phyloP scores from a whole-genome alignment of 2,797 vertebrate genomes.

The Macroramphosus scolopax region DNA sequence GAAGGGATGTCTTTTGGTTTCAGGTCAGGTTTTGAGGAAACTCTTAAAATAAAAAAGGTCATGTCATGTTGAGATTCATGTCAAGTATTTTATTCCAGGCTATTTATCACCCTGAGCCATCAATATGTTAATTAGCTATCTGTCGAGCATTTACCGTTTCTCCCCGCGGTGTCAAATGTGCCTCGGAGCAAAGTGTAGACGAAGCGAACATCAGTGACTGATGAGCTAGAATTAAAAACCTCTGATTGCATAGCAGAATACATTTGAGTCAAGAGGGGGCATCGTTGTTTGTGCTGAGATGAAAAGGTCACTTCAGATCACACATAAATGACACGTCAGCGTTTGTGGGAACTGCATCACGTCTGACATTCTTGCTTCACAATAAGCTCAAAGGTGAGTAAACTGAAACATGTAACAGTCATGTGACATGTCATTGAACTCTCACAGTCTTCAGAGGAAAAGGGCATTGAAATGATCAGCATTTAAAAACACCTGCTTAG shows the following conservation, averaged over 20 bases:
- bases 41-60: too few relatives aligned
- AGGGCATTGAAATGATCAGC: too few relatives aligned
- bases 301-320: constrained; percentile 62
- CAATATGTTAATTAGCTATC: constrained; percentile 38
- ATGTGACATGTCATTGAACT: constrained; percentile 20
- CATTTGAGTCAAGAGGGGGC: constrained; percentile 24
- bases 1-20: not conserved
- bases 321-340: constrained; percentile 53
- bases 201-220: constrained; percentile 13
- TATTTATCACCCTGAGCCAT: constrained; percentile 35
- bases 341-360: constrained; percentile 24
- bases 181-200: too few relatives aligned
- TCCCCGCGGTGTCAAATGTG: constrained; percentile 36
- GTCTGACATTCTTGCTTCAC: constrained; percentile 16
- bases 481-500: too few relatives aligned
- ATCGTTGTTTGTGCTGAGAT: constrained; percentile 30
- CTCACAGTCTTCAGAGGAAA: too few relatives aligned
- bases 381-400: constrained; percentile 42
- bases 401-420: constrained; percentile 38
- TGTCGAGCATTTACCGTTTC: constrained; percentile 7
- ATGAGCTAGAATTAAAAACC: constrained; percentile 27
- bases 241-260: constrained; percentile 22
- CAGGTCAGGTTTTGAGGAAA: too few relatives aligned
- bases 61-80: too few relatives aligned
- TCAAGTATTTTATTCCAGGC: constrained; percentile 36